These are phyloP conservation scores for human DNA, from an alignment of 2,113 vertebrate species.

Conservation along the genomic window GRCh38 chr18:37607501-37608000, in stretches of 20 bases:
- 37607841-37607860: neutral
- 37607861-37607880: neutral
- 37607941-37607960: no score
- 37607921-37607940: neutral
- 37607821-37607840: neutral
- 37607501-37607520: conserved; percentile 89
- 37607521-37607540: conserved; percentile 83
- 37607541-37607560: conserved; percentile 84
- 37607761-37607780: neutral
- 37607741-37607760: neutral
- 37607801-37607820: neutral
- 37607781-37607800: neutral
- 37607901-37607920: accelerated
- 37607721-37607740: no score
- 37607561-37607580: conserved; percentile 80
- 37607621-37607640: conserved; percentile 83
- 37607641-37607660: neutral
- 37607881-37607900: neutral
- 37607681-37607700: neutral
- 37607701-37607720: no score
- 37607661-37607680: neutral
- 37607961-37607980: neutral
- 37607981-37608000: neutral
- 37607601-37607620: conserved; percentile 67
- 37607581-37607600: conserved; percentile 57